phyloP scores from a whole-genome alignment of 23 tunicate species.

The Clavelina lepadiformis region DNA sequence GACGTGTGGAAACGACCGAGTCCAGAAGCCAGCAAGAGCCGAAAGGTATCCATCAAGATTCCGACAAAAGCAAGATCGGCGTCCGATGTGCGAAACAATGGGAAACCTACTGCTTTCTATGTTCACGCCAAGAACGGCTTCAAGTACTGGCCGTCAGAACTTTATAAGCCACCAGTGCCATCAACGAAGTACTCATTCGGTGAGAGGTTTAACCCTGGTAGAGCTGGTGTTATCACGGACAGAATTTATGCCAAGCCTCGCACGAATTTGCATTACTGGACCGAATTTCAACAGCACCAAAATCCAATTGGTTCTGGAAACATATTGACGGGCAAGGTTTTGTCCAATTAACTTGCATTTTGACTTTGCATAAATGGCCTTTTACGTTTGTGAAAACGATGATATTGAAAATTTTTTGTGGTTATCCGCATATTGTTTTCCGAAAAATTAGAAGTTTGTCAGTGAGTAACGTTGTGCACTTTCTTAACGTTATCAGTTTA shows the following conservation, averaged over 20 bases:
- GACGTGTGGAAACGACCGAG: slow-evolving; percentile 1
- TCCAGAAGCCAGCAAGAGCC: neutral
- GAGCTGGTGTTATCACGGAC: slow-evolving; percentile 77
- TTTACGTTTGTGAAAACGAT: too few relatives aligned
- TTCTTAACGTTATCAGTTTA: too few relatives aligned
- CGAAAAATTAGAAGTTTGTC: too few relatives aligned
- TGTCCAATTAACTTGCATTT: slow-evolving; percentile 47
- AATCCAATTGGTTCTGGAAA: slow-evolving; percentile 91
- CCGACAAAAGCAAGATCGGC: neutral
- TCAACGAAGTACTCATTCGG: slow-evolving; percentile 80
- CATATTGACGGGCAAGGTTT: slow-evolving; percentile 45
- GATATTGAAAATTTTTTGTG: too few relatives aligned
- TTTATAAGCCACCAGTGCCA: slow-evolving; percentile 49
- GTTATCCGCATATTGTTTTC: too few relatives aligned
- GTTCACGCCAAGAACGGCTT: slow-evolving; percentile 85
- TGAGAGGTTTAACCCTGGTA: slow-evolving; percentile 62
- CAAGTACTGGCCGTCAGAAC: slow-evolving; percentile 77
- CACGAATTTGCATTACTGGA: slow-evolving; percentile 82
- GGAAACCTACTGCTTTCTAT: slow-evolving; percentile 72
- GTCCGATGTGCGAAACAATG: slow-evolving; percentile 7
- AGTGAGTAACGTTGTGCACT: too few relatives aligned
- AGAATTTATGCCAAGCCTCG: slow-evolving; percentile 76
- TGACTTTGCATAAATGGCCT: too few relatives aligned
- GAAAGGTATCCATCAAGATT: neutral
- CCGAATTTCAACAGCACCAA: slow-evolving; percentile 71